Evolutionary conservation across 2,113 vertebrate genomes (phyloP).

Genomic region (Bubo bubo): DNA sequence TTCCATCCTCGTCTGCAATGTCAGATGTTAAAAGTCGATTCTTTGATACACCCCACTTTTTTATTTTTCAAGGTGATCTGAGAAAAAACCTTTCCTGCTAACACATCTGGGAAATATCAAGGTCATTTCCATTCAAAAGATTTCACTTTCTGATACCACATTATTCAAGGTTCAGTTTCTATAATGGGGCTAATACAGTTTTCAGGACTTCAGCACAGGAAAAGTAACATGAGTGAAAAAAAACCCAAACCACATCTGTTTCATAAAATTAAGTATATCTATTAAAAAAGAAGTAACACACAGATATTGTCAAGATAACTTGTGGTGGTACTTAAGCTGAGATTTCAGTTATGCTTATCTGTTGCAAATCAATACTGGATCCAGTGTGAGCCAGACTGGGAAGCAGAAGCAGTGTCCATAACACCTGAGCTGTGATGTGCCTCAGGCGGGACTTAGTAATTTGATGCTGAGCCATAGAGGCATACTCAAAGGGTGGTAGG

Average conservation of each 20-base stretch:
- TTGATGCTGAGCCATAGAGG: neutral
- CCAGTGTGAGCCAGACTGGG: neutral
- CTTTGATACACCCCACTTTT: neutral
- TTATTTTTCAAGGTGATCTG: neutral
- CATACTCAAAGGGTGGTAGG: neutral
- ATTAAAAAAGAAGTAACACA: neutral
- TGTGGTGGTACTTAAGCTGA: neutral
- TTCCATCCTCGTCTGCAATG: neutral
- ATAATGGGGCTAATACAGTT: neutral
- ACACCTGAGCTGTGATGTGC: neutral
- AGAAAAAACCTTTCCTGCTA: neutral
- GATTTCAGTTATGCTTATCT: neutral
- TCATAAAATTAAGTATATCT: neutral
- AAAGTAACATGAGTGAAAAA: neutral
- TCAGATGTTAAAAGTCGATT: neutral
- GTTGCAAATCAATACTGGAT: neutral
- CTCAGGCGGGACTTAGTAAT: neutral
- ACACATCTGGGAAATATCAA: neutral
- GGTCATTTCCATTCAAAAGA: neutral
- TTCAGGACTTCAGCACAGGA: neutral
- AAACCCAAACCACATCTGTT: accelerated
- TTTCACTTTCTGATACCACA: accelerated
- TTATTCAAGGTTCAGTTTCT: neutral
- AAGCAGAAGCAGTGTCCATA: neutral
- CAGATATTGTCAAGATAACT: neutral